Conservation (phyloP, 2,888 invertebrate genomes). For the Lissonota sp. region DNA sequence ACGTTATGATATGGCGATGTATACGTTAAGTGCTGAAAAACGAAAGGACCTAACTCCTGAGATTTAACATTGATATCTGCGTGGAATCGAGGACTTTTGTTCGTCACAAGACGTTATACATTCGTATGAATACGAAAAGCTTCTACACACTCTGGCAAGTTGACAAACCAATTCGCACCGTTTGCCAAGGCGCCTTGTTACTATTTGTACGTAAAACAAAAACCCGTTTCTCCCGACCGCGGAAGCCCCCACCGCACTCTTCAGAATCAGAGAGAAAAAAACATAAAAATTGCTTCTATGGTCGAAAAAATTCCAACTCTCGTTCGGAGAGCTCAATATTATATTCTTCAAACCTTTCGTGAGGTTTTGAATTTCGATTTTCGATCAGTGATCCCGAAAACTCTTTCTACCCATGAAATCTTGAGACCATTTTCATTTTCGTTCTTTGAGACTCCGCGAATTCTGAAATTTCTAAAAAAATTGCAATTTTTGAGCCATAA, state of each 20-base stretch:
- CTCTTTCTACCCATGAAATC: too few relatives aligned
- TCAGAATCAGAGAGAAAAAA: slow-evolving; percentile 19
- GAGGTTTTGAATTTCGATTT: too few relatives aligned
- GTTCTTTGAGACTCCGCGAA: too few relatives aligned
- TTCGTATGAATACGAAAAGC: slow-evolving; percentile 69
- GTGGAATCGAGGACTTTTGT: background rate
- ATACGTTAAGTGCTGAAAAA: background rate
- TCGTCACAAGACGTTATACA: slow-evolving; percentile 63
- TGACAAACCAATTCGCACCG: slow-evolving; percentile 82
- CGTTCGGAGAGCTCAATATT: background rate
- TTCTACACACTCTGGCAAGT: slow-evolving; percentile 77
- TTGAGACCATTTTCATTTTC: too few relatives aligned
- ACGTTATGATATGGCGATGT: slow-evolving; percentile 9
- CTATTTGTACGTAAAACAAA: slow-evolving; percentile 81
- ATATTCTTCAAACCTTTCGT: too few relatives aligned
- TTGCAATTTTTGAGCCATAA: too few relatives aligned
- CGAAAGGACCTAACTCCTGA: too few relatives aligned
- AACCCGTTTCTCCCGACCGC: slow-evolving; percentile 64
- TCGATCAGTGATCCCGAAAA: too few relatives aligned
- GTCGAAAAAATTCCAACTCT: slow-evolving; percentile 28
- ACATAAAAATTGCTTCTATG: background rate
- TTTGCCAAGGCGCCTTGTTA: slow-evolving; percentile 81
- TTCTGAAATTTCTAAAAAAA: too few relatives aligned
- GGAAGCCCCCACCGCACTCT: slow-evolving; percentile 4
- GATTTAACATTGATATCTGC: too few relatives aligned